These are phyloP conservation scores for Lycaena phlaeas DNA, from an alignment of 2,888 invertebrate genomes.

Conservation along the genomic window DNA sequence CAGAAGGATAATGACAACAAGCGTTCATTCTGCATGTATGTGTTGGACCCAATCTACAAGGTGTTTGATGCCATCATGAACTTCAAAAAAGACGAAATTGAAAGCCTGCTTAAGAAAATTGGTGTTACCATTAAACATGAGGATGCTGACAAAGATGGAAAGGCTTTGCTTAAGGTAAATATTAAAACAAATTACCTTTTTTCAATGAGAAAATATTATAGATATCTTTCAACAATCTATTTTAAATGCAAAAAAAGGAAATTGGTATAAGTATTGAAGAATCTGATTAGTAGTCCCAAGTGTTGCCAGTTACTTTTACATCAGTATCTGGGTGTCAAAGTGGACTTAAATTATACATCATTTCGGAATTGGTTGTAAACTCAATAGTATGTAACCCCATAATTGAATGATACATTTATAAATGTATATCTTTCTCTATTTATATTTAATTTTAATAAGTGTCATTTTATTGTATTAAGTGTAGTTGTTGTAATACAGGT, in stretches of 20 bases:
- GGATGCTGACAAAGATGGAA: slow-evolving; percentile 97
- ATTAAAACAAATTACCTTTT: too few relatives aligned
- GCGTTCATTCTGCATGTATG: slow-evolving; percentile 99
- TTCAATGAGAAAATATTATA: too few relatives aligned
- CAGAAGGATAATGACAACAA: slow-evolving; percentile 92
- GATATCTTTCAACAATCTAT: too few relatives aligned
- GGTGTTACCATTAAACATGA: slow-evolving; percentile 94
- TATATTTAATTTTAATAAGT: too few relatives aligned
- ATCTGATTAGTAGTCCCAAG: slow-evolving; percentile 64
- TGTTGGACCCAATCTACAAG: slow-evolving; percentile 99
- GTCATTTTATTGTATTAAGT: too few relatives aligned
- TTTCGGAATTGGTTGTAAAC: slow-evolving; percentile 59
- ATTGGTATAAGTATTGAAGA: too few relatives aligned
- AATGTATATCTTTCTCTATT: too few relatives aligned
- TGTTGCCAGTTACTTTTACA: slow-evolving; percentile 54
- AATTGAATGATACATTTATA: slow-evolving; percentile 54
- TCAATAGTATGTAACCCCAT: slow-evolving; percentile 46
- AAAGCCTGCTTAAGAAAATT: slow-evolving; percentile 89
- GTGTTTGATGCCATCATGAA: slow-evolving; percentile 88
- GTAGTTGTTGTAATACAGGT: slow-evolving; percentile 60
- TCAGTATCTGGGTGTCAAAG: slow-evolving; percentile 67
- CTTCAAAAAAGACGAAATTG: slow-evolving; percentile 95
- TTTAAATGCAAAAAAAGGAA: too few relatives aligned
- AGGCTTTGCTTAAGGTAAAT: slow-evolving; percentile 89
- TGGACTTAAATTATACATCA: slow-evolving; percentile 54